Evolutionary conservation across 2,797 vertebrate species (phyloP), one percentile per base, ranked within the genome.

Genomic region (Acropternis orthonyx): DNA sequence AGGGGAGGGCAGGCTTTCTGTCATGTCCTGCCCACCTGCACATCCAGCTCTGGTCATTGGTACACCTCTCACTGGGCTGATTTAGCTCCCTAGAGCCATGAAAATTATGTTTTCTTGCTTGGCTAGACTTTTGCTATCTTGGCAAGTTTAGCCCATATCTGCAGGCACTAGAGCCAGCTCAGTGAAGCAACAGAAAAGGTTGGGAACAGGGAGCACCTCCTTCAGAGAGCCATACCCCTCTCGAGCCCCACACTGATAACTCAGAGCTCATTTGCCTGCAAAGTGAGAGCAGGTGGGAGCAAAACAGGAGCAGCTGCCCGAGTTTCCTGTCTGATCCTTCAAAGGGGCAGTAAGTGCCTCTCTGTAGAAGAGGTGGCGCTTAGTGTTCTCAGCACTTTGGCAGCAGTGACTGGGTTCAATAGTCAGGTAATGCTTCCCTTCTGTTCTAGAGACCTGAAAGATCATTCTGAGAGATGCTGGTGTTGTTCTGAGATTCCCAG

Each of bases 301-400:
- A 94, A 83, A 95, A 10, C 14, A 48, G 84, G 20, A 93, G 32
- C 86, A 95, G 81, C 63, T 89, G 78, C 56, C 36, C 10, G 3
- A 76, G 24, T 49, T 1, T 72, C 36, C 51, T 82, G 48, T 67
- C 55, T 14, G 5, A 82, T 30, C 73, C 18, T 88, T 91, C 24
- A 86, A 89, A 92, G 82, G 44, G 58, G 54, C n/a, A 77, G 56
- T 7, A 17, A 32, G 19, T 4, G 9, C 1, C 14, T 22, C 4
- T 7, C 30, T 61, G 3, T 14, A 69, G 34, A 28, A 21, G 27
- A 20, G 6, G 6, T 14, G 8, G 10, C 12, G 12, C 16, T 27
- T 0, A 22, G 12, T 48, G 24, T 3, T 24, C 1, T 1, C 1
- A 61, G 41, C 0, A 0, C 3, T 49, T 12, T 32, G 0, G 20